These are phyloP conservation scores for Oligia fasciuncula DNA, from an alignment of 2,888 invertebrate species.

Conservation along the genomic window DNA sequence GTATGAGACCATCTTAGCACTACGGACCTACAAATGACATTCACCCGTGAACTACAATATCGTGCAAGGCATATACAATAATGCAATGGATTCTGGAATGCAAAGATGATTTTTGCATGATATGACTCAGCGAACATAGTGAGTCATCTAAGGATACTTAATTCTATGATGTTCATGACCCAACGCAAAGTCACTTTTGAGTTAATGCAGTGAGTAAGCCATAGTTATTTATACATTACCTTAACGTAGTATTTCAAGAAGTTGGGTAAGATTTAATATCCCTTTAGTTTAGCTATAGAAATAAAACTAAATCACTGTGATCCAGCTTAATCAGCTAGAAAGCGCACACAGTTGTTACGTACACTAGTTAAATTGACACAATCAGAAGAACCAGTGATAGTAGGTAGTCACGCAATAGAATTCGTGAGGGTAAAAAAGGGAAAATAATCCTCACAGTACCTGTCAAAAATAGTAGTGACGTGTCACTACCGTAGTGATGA, in stretches of 20 bases:
- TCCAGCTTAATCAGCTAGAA: background rate
- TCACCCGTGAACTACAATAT: background rate
- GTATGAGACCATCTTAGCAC: background rate
- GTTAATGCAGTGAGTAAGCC: conserved; percentile 48
- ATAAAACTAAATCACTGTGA: background rate
- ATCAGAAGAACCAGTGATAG: too few species aligned
- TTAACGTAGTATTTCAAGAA: conserved; percentile 21
- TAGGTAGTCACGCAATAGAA: background rate
- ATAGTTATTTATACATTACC: conserved; percentile 36
- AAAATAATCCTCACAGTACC: background rate
- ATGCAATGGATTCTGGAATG: background rate
- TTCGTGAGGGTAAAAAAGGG: background rate
- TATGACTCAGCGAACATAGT: conserved; percentile 38
- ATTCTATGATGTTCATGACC: conserved; percentile 48
- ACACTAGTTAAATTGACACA: background rate
- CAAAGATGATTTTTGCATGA: conserved; percentile 22
- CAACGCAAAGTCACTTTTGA: conserved; percentile 38
- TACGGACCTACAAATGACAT: background rate
- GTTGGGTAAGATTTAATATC: conserved; percentile 20
- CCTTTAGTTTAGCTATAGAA: background rate
- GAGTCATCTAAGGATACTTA: conserved; percentile 46
- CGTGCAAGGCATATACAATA: background rate
- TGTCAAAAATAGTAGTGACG: background rate
- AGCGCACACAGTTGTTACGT: background rate
- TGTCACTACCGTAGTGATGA: too few species aligned